Evolutionary conservation across 2,113 vertebrate species (phyloP).

Genomic region (Orthochromis malagaraziensis): DNA sequence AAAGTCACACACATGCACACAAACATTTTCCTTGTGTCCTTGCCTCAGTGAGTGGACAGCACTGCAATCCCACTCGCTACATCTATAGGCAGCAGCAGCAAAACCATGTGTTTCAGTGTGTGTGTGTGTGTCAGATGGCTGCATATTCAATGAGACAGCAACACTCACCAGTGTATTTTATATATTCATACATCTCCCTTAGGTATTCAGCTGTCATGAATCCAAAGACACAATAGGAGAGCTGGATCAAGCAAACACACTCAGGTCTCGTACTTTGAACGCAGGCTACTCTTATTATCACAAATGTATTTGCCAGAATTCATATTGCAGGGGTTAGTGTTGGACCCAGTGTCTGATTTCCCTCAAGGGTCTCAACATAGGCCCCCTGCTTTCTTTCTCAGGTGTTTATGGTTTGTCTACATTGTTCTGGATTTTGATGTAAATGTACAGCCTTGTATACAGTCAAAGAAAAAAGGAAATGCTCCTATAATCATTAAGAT

Average conservation of each 20-base stretch:
- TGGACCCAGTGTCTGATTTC: background rate
- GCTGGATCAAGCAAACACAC: conserved; percentile 15
- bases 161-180: conserved; percentile 14
- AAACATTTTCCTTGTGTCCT: background rate
- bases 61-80: conserved; percentile 38
- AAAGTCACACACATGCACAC: background rate
- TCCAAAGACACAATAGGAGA: conserved; percentile 33
- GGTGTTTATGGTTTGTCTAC: conserved; percentile 6
- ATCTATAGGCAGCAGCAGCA: background rate
- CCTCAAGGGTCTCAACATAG: background rate
- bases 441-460: background rate
- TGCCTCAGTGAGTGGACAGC: conserved; percentile 45
- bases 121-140: background rate
- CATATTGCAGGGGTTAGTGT: background rate
- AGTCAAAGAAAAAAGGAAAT: background rate
- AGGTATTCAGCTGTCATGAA: conserved; percentile 40
- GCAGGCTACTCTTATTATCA: conserved; percentile 2
- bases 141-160: background rate
- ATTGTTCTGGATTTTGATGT: background rate
- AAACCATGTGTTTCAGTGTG: conserved; percentile 14
- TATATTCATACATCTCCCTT: conserved; percentile 38
- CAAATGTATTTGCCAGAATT: background rate
- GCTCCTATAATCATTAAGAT: background rate
- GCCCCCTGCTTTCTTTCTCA: background rate
- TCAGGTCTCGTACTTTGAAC: conserved; percentile 17